Evolutionary conservation across 2,113 vertebrate species (phyloP), one percentile per base, ranked within the genome.

Genomic region (Peromyscus polionotus): DNA sequence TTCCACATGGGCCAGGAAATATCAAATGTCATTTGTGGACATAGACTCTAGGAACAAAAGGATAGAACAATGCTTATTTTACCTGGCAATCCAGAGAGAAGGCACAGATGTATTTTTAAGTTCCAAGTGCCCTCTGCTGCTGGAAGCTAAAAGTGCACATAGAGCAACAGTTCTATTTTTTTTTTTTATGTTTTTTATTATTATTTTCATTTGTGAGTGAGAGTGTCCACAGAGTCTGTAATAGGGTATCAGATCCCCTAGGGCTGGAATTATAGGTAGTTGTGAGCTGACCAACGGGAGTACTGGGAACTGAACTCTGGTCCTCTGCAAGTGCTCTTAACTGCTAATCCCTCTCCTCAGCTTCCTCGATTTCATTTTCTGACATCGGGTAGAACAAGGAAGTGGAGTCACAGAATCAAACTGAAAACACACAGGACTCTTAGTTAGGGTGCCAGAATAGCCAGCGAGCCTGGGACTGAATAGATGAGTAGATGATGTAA

Each of bases 101-200:
- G 31, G 13, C 20, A 51, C 31, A 28, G 12, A 48, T 3, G 65
- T n/a, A 20, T 85, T 85, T 97, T 59, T 93, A 96, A 96, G 59
- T 51, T 28, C 2, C 1, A 6, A 86, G 72, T 12, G 95, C 95
- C 95, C 89, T 90, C 94, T 97, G 90, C 96, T 96, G 96, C 36
- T 83, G 16, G 45, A 86, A 95, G 59, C 24, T 70, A 45, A 81
- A 93, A 91, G 63, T 77, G 83, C 93, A 94, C 51, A 51, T 28
- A 65, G 45, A 95, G 33, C 24, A 14, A 93, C 65, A 42, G 75
- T 93, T 65, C 24, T 3, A 10, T 84, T 39, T 80, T 93, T 65
- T 22, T 2, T 26, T 84, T 48, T 75, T 90, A 39, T 10, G 20
- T 77, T 77, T 39, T 77, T 77, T 76, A 14, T 31, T 5, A 79